Base-by-base conservation (phyloP, 2,797 vertebrate genomes). In the Acanthopagrus latus region DNA sequence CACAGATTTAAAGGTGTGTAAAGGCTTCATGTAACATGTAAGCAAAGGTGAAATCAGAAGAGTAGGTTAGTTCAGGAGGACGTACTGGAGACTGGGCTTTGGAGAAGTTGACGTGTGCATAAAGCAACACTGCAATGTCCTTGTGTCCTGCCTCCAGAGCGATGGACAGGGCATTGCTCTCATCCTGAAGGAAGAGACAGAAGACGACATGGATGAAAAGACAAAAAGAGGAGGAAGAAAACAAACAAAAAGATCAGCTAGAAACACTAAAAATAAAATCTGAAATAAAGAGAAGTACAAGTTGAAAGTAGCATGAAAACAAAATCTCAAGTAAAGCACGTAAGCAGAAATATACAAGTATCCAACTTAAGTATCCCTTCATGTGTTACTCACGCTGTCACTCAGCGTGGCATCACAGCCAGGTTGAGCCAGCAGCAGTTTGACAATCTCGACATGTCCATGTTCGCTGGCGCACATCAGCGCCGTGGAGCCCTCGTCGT, bases 381-480 rank as follows among this genome's bases (percentile, higher is more conserved):
- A 8, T 13, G 9, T 1, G 38, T 51, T 14, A 92, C 98, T 97
- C 89, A 99, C 98, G 3, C 97, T 95, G 94, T 99, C 98, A 51
- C 96, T 97, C 33, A 99, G 93, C 12, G 97, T 97, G 85, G 97
- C 96, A 6, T 97, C 97, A 44, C 97, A 98, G 55, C 97, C 97
- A 0, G 95, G 93, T 86, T 97, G 97, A 52, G 95, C 97, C 88
- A 99, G 94, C 81, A 99, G 94, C 87, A 99, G 96, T 77, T 98
- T 98, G 55, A 99, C 98, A 2, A 99, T 99, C 93, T 99, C 97
- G 2, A 96, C 97, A 0, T 99, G 98, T 4, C 98, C 98, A 0
- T 99, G 98, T 64, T 99, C 98, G 18, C 98, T 98, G 84, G 98
- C 98, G 6, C 98, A 99, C 98, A 99, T 99, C 78, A 99, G 95